Percentiles rank a stretch among this genome's conserved stretches.
Conservation (phyloP, 2,888 invertebrate species). For the Taenaris catops region DNA sequence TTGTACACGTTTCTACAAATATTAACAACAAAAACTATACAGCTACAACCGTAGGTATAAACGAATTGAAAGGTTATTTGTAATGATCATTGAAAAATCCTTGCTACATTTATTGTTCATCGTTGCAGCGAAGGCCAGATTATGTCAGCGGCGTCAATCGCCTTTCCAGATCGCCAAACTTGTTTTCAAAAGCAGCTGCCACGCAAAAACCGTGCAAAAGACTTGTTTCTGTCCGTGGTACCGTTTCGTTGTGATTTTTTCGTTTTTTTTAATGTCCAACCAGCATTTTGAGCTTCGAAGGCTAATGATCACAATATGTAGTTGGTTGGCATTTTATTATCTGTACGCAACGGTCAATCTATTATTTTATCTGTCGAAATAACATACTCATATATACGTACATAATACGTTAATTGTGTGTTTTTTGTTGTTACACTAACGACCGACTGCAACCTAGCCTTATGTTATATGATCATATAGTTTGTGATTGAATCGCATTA, state of each 20-base stretch:
- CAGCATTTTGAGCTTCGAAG: constrained; percentile 13
- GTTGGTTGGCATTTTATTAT: constrained; percentile 1
- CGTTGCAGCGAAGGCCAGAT: constrained; percentile 39
- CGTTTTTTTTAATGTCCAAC: constrained; percentile 12
- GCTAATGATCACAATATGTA: constrained; percentile 11
- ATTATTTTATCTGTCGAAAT: no score
- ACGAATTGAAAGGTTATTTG: constrained; percentile 17
- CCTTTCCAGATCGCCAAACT: constrained; percentile 39
- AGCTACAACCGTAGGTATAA: neutral
- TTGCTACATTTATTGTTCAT: constrained; percentile 31
- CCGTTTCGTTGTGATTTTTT: constrained; percentile 20
- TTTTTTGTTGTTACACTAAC: no score
- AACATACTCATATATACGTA: no score
- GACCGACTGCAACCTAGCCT: no score
- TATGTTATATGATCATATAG: no score
- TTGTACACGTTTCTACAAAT: no score
- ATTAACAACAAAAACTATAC: neutral
- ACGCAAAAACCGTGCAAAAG: constrained; percentile 27
- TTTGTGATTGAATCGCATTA: no score
- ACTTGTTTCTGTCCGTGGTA: constrained; percentile 24
- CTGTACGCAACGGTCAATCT: neutral
- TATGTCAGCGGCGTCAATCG: constrained; percentile 44
- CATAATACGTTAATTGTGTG: no score
- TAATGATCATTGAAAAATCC: constrained; percentile 24
- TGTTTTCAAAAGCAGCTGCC: constrained; percentile 36